A percentile compares a stretch with the other conserved stretches of the same genome.
These are phyloP conservation scores for Heliconius himera DNA, from an alignment of 1,140 invertebrate species.

Conservation along the genomic window DNA sequence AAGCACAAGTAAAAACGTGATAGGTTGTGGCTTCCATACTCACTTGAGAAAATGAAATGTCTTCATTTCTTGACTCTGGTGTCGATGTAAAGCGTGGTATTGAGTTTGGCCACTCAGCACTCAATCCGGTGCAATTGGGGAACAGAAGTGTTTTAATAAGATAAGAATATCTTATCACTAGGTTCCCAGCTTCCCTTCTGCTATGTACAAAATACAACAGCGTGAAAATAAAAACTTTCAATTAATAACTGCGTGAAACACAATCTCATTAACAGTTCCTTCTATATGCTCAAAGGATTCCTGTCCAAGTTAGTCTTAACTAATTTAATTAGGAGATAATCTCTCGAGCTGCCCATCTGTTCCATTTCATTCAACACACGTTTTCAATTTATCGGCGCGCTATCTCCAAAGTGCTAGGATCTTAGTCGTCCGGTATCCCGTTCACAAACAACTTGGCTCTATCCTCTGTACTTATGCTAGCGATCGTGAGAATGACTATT, in stretches of 20 bases:
- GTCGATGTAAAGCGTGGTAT: no score
- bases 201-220: neutral
- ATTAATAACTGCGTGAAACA: neutral
- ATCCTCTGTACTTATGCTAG: neutral
- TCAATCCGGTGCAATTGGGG: no score
- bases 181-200: no score
- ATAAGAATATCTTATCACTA: no score
- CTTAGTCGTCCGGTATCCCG: slow-evolving; percentile 39
- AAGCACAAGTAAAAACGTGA: no score
- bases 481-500: neutral
- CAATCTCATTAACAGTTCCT: neutral
- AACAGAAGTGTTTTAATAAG: no score
- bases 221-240: neutral
- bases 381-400: slow-evolving; percentile 66
- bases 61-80: no score
- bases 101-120: no score
- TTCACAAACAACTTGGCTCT: slow-evolving; percentile 17
- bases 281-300: slow-evolving; percentile 7
- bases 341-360: slow-evolving; percentile 20
- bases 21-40: no score
- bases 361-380: slow-evolving; percentile 60
- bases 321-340: slow-evolving; percentile 33
- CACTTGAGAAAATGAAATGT: no score
- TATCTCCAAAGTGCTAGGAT: slow-evolving; percentile 45
- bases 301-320: slow-evolving; percentile 15